These are phyloP conservation scores for Mesorhabditis sp. DNA, from an alignment of 2,888 invertebrate genomes.

Conservation along the genomic window DNA sequence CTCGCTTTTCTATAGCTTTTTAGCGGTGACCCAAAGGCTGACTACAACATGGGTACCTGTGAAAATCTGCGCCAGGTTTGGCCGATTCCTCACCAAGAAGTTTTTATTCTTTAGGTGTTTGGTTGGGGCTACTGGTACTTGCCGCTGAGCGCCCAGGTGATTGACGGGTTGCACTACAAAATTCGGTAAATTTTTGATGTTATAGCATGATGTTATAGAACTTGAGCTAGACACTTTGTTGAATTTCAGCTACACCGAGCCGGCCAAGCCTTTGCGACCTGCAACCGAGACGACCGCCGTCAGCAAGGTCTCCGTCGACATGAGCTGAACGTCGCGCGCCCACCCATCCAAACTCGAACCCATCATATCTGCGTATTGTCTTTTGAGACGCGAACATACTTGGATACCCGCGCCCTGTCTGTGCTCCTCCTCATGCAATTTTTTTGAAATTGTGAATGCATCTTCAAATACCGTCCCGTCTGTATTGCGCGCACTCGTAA, in stretches of 20 bases:
- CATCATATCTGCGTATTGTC: too few species aligned
- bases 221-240: conserved; percentile 35
- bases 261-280: neutral
- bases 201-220: too few species aligned
- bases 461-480: too few species aligned
- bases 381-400: too few species aligned
- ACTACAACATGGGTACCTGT: conserved; percentile 39
- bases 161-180: conserved; percentile 41
- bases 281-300: too few species aligned
- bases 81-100: neutral
- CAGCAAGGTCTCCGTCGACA: too few species aligned
- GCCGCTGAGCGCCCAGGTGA: conserved; percentile 31
- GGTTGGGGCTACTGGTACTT: conserved; percentile 47
- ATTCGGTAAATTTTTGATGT: conserved; percentile 18
- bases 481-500: too few species aligned
- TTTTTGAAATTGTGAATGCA: too few species aligned
- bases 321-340: too few species aligned
- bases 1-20: conserved; percentile 3
- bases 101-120: conserved; percentile 18
- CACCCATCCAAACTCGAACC: too few species aligned
- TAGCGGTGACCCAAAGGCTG: conserved; percentile 33
- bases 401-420: too few species aligned
- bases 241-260: conserved; percentile 5
- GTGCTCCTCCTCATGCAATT: too few species aligned
- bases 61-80: conserved; percentile 28